These are phyloP conservation scores for Ichneumon xanthorius DNA, from an alignment of 2,888 invertebrate genomes.

Conservation along the genomic window DNA sequence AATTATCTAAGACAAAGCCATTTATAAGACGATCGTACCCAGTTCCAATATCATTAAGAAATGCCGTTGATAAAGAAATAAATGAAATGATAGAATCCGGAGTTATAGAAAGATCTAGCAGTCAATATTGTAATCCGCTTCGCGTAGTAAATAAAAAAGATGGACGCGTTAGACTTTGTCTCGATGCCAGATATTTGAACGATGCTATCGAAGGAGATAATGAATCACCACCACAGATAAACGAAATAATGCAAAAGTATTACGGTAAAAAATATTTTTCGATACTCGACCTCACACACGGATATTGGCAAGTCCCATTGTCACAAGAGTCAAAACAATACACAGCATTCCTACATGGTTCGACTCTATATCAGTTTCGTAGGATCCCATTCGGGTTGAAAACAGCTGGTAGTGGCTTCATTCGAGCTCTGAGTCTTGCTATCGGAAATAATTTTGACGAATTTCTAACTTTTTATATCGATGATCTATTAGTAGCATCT, in stretches of 20 bases:
- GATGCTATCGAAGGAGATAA: slow-evolving; percentile 62
- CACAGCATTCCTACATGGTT: slow-evolving; percentile 70
- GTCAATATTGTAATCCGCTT: slow-evolving; percentile 75
- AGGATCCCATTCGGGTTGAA: slow-evolving; percentile 73
- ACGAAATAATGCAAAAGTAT: slow-evolving; percentile 35
- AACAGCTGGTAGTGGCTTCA: too few species aligned
- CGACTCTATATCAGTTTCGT: slow-evolving; percentile 72
- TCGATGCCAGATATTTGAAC: slow-evolving; percentile 72
- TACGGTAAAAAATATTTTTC: slow-evolving; percentile 67
- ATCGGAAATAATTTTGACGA: slow-evolving; percentile 72
- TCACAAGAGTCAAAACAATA: slow-evolving; percentile 62
- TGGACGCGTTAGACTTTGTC: slow-evolving; percentile 15
- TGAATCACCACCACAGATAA: not conserved
- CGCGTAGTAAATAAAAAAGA: slow-evolving; percentile 31
- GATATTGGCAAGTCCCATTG: slow-evolving; percentile 71
- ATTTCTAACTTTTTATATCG: slow-evolving; percentile 75
- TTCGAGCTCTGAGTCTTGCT: slow-evolving; percentile 55
- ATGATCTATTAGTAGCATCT: slow-evolving; percentile 76
- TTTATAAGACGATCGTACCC: slow-evolving; percentile 74
- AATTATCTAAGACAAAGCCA: slow-evolving; percentile 66
- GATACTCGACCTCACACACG: slow-evolving; percentile 67
- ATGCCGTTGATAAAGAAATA: slow-evolving; percentile 72
- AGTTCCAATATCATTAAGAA: slow-evolving; percentile 73
- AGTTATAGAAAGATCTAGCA: slow-evolving; percentile 75
- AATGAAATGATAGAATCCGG: slow-evolving; percentile 74